A percentile compares a stretch with the other conserved stretches of the same genome.
Evolutionary conservation across 2,888 invertebrate genomes (phyloP).

Genomic region (Leptinotarsa haldemani): DNA sequence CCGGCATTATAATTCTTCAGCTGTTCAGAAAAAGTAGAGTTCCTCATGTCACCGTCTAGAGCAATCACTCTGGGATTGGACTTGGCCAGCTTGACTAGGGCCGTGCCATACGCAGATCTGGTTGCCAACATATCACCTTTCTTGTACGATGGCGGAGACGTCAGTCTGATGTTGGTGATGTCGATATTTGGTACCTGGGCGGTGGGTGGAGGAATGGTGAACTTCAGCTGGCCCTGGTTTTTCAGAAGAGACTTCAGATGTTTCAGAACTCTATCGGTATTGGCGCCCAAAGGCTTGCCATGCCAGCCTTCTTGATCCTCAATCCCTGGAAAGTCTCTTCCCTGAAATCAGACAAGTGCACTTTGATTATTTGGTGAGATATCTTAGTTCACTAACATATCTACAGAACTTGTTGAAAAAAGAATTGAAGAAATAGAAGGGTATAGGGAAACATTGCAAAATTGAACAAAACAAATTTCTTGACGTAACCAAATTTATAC

Average conservation of each 20-base stretch:
- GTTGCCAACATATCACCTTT: conserved; percentile 84
- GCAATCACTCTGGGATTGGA: conserved; percentile 86
- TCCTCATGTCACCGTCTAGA: conserved; percentile 97
- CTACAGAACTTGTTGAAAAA: too few species aligned
- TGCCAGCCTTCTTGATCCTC: conserved; percentile 97
- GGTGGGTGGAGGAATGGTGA: conserved; percentile 70
- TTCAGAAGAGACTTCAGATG: conserved; percentile 75
- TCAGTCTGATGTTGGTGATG: conserved; percentile 77
- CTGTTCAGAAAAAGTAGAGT: conserved; percentile 96
- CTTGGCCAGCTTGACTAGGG: conserved; percentile 85
- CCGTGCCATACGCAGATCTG: conserved; percentile 92
- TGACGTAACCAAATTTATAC: too few species aligned
- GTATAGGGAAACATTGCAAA: too few species aligned
- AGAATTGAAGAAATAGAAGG: too few species aligned
- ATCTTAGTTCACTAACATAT: too few species aligned
- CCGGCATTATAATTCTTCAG: conserved; percentile 78
- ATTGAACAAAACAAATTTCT: too few species aligned
- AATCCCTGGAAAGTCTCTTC: conserved; percentile 86
- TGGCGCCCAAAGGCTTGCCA: conserved; percentile 92
- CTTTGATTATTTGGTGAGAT: background rate
- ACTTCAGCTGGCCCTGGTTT: conserved; percentile 74
- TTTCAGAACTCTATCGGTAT: conserved; percentile 77
- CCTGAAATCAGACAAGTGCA: conserved; percentile 66
- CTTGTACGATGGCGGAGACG: conserved; percentile 85
- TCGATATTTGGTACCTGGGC: conserved; percentile 78